These are phyloP conservation scores for Cistogaster globosa DNA, from an alignment of 2,888 invertebrate species.

Conservation along the genomic window DNA sequence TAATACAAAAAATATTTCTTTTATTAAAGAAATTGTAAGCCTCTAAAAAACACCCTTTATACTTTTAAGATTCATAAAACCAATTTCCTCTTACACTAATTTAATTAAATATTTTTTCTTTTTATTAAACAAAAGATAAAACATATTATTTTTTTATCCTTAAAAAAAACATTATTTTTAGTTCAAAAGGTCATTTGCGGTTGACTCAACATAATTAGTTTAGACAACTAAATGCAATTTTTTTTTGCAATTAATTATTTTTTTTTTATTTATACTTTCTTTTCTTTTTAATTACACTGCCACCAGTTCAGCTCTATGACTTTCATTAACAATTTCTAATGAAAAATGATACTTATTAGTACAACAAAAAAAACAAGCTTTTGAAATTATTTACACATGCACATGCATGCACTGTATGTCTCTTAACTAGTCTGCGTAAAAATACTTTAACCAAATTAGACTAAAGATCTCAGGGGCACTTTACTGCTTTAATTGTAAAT, in stretches of 20 bases:
- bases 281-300: not conserved
- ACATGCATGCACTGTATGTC: not conserved
- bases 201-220: slow-evolving; percentile 33
- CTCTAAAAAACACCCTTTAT: no score
- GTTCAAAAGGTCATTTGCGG: slow-evolving; percentile 13
- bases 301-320: not conserved
- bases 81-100: not conserved
- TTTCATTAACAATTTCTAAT: slow-evolving; percentile 59
- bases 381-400: not conserved
- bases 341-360: slow-evolving; percentile 64
- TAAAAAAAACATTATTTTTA: not conserved
- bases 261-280: not conserved
- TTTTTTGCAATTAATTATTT: slow-evolving; percentile 32
- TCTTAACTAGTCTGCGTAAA: not conserved
- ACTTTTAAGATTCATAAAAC: not conserved
- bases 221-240: slow-evolving; percentile 50
- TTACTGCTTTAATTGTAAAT: not conserved
- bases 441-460: not conserved
- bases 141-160: not conserved
- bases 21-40: no score
- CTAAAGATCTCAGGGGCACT: slow-evolving; percentile 6
- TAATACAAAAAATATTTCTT: no score
- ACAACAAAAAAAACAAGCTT: slow-evolving; percentile 1
- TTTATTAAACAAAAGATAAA: not conserved
- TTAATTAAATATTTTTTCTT: not conserved